Percentiles rank a stretch among this genome's conserved stretches.
Evolutionary conservation across 2,888 invertebrate species (phyloP).

Genomic region (Rhopalosiphum nymphaeae): DNA sequence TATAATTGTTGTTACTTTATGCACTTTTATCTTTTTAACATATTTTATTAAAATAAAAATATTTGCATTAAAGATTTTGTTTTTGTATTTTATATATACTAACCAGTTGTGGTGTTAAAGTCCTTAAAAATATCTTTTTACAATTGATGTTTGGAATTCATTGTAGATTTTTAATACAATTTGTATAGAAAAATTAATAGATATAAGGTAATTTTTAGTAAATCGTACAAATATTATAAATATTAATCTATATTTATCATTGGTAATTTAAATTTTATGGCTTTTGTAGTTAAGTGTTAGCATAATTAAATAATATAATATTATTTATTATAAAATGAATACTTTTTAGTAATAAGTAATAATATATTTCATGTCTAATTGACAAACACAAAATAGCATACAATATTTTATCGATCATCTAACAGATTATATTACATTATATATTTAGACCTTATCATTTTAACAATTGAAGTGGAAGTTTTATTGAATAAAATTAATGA

Average conservation of each 20-base stretch:
- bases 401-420: not conserved
- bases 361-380: not conserved
- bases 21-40: not conserved
- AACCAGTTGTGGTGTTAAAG: not conserved
- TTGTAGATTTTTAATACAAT: not conserved
- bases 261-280: not conserved
- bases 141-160: not conserved
- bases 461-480: not conserved
- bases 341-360: not conserved
- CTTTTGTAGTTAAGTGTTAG: not conserved
- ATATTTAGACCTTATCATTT: constrained; percentile 17
- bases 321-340: not conserved
- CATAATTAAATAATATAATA: not conserved
- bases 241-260: not conserved
- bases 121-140: not conserved
- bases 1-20: not conserved
- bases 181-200: not conserved
- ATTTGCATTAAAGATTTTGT: not conserved
- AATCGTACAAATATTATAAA: not conserved
- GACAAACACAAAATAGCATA: not conserved
- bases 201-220: not conserved
- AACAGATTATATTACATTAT: not conserved
- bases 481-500: not conserved
- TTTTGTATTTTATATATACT: not conserved
- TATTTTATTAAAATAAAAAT: not conserved